These are phyloP conservation scores for Mormyrus iriodes DNA, from an alignment of 2,113 vertebrate species.

Conservation along the genomic window DNA sequence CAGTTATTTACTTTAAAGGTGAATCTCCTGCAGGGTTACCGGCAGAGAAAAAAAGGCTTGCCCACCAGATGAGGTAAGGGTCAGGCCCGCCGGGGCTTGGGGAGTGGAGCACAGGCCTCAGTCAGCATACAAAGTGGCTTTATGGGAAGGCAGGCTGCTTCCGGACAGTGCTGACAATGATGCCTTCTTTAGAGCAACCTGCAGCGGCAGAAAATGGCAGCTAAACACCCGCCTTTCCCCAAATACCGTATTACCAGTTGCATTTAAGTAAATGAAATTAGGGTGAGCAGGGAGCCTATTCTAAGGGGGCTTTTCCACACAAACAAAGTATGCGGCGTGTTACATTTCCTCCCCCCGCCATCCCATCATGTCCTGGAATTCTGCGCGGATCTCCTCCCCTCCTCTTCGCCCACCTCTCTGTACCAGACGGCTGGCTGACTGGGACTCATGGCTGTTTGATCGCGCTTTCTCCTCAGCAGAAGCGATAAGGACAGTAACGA, in stretches of 20 bases:
- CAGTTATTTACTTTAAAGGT: not conserved
- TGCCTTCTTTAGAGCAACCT: not conserved
- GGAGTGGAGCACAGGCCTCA: not conserved
- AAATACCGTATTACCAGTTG: constrained; percentile 13
- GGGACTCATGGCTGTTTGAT: not conserved
- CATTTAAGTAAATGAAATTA: constrained; percentile 26
- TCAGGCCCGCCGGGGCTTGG: not conserved
- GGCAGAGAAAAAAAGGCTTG: not conserved
- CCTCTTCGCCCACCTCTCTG: not conserved
- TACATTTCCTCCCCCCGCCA: constrained; percentile 19
- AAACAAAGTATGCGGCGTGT: constrained; percentile 23
- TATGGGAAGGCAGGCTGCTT: not conserved
- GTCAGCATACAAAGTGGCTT: not conserved
- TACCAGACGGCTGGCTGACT: not conserved
- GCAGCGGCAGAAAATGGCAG: not conserved
- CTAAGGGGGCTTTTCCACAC: not conserved
- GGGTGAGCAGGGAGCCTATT: not conserved
- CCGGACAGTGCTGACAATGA: not conserved
- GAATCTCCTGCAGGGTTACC: not conserved
- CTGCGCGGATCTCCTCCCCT: not conserved
- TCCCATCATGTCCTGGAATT: not conserved
- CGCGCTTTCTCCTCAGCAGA: not conserved
- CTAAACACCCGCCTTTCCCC: not conserved
- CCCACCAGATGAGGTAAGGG: not conserved
- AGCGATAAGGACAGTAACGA: not conserved